Base-by-base conservation (phyloP, 1,140 invertebrate genomes). In the Teleopsis dalmanni region DNA sequence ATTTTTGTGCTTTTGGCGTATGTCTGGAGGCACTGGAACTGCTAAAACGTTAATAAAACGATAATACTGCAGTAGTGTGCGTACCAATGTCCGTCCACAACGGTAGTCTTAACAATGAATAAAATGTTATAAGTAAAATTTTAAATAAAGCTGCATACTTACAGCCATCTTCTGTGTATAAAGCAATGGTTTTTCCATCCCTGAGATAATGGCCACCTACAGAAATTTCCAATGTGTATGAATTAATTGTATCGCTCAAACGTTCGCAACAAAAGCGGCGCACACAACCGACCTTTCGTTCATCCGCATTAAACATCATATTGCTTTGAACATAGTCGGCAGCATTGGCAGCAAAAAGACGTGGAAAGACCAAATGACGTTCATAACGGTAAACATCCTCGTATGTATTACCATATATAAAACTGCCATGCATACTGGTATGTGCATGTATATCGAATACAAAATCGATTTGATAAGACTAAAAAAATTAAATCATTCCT, bases 351-450 rank as follows among this genome's bases (percentile, higher is more conserved):
- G 87, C 80, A 47, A 95, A 75, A n/a, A 95, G 71, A 72, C 94
- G 92, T 1, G 92, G 91, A 62, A 95, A 87, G 3, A 95, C 81
- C 23, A 90, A 81, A 68, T 92, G 88, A 26, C 87, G 73, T 63
- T 91, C 88, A 60, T 88, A 87, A 62, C 87, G 86, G 62, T 60
- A 78, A 21, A 72, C 88, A 66, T 98, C 92, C 54, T 96, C 93
- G 60, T 93, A 97, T 0, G 90, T 88, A 72, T 96, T 98, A 7
- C 95, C 95, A 63, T 95, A 93, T 51, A 98, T 83, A 73, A 98
- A 98, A 29, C 90, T 84, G 14, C 95, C 95, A 60, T 88, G 87
- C 34, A 94, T 78, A 52, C 86, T 95, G 2, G 87, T 84, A 65
- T 97, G 93, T 7, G 92, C 88, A 72, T 98, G 95, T 16, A 99